Evolutionary conservation across 1,140 invertebrate species (phyloP), one percentile per base, ranked within the genome.

Genomic region (Habropoda laboriosa): DNA sequence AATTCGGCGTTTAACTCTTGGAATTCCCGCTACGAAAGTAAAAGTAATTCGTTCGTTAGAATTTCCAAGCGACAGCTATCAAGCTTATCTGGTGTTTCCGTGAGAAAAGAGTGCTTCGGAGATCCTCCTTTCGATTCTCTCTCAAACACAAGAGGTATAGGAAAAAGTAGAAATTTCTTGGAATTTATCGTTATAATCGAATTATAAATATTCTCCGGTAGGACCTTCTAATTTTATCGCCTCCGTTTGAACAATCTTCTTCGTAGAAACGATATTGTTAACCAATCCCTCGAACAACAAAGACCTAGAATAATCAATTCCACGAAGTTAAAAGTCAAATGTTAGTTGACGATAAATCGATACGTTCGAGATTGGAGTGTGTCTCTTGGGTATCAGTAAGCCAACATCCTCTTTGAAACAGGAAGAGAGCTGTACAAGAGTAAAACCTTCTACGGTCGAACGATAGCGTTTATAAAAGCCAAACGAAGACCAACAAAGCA

Each of bases 21-120:
- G 75, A 24, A 71, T 51, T 45, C n/a, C 21, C 21, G 13, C 16
- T 51, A 55, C 47, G 76, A 79, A 64, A 79, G 68, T 40, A 73
- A 78, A 45, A 78, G 75, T 71, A 51, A 10, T 35, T n/a, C 18
- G 8, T 21, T 45, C 6, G 55, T 45, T n/a, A 13, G 35, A 40
- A 32, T 64, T 55, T 30, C 1, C 2, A 27, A 47, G 3, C 18
- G 16, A 61, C 32, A 30, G 18, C 24, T 27, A 72, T 47, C 24
- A 42, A n/a, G 21, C 18, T 58, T 32, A 10, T 45, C 16, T 12
- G 5, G 2, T 7, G 24, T 27, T n/a, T n/a, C 38, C 10, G 5
- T n/a, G 30, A 53, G 32, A 18, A 38, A 10, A 27, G 13, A 16
- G 6, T 3, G 12, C 0, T 12, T 42, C 18, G 3, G 2, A 27